Conservation (phyloP, 2,113 vertebrate genomes). For the Carlito syrichta region DNA sequence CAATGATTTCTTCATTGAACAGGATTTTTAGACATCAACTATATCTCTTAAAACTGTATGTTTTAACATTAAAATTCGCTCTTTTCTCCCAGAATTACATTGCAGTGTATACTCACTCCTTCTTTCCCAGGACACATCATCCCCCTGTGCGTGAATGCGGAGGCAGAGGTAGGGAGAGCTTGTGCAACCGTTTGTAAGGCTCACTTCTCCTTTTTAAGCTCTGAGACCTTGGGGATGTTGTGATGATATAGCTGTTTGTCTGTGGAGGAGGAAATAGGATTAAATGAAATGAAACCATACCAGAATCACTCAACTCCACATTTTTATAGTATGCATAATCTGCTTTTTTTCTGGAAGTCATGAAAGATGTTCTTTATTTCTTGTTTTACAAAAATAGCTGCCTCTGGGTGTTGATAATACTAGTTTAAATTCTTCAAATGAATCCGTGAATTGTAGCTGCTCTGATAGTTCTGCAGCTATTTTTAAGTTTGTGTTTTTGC, state of each 20-base stretch:
- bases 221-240: background rate
- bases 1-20: slow-evolving; percentile 82
- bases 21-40: slow-evolving; percentile 77
- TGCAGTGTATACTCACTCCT: slow-evolving; percentile 50
- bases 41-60: slow-evolving; percentile 76
- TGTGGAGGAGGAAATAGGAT: slow-evolving; percentile 54
- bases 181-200: slow-evolving; percentile 14
- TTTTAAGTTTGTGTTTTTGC: slow-evolving; percentile 74
- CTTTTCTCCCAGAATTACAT: slow-evolving; percentile 59
- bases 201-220: slow-evolving; percentile 50
- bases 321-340: slow-evolving; percentile 67
- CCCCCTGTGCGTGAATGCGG: background rate
- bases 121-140: slow-evolving; percentile 43
- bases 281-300: slow-evolving; percentile 64
- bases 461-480: slow-evolving; percentile 59
- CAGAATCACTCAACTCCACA: slow-evolving; percentile 43
- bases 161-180: slow-evolving; percentile 1
- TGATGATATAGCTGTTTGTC: slow-evolving; percentile 46
- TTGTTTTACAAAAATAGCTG: slow-evolving; percentile 68
- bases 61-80: slow-evolving; percentile 78
- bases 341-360: slow-evolving; percentile 54
- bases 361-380: slow-evolving; percentile 69
- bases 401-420: slow-evolving; percentile 59
- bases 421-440: slow-evolving; percentile 68
- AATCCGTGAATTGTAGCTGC: slow-evolving; percentile 57